Base-by-base conservation (phyloP, 2,888 invertebrate genomes). In the Noctua janthina region DNA sequence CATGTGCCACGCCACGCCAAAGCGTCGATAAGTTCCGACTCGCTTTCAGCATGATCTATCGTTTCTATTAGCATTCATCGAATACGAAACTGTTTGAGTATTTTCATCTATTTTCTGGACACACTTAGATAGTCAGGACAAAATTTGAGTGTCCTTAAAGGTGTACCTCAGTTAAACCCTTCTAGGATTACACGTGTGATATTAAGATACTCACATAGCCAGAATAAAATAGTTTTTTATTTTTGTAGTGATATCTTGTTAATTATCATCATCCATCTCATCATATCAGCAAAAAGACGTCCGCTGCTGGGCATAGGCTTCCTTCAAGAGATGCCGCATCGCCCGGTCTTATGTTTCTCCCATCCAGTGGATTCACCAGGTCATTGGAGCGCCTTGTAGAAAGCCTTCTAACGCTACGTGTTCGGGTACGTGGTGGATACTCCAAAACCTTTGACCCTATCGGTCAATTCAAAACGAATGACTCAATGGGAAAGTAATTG, bases 41-140 rank as follows among this genome's bases (percentile, higher is more conserved):
- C 86, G 64, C 67, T 68, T 68, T 78, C 62, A 73, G 56, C 66
- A 83, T 79, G 87, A 88, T 90, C 72, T 88, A 90, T 90, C 74
- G 87, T 29, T 35, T 74, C 73, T 81, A 88, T 90, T 88, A 90
- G 71, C 89, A 88, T 90, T 81, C 78, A 81, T 78, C 74, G 68
- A 77, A 86, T 81, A 76, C 64, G 62, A 69, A 86, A 72, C 76
- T 64, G 72, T 76, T 66, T 66, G 64, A 68, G 79, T 74, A 75
- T 76, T 81, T 78, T 56, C 46, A 68, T 11, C 43, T 62, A 75
- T 79, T 67, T 84, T 78, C 54, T 56, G 29, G 15, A 49, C 23
- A 43, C 2, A 56, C 10, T 17, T 29, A 56, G 20, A 46, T 74
- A 51, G 13, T 13, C 4, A 20, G 29, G 46, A 69, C 15, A 67